Base-by-base conservation (phyloP, 2,888 invertebrate genomes). In the Panzeria rudis region DNA sequence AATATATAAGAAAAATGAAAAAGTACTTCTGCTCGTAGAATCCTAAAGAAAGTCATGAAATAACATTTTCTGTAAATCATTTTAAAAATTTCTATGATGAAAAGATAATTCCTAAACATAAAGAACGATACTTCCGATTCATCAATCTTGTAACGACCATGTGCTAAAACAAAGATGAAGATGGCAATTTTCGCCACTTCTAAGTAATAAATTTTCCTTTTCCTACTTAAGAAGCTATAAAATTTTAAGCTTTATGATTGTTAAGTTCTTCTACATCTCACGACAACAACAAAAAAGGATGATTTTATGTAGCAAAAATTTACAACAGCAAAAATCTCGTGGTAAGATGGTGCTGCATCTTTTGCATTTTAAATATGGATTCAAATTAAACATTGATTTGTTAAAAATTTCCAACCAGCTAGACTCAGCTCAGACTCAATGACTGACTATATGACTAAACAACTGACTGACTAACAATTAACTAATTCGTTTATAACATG, bases 311-410 rank as follows among this genome's bases (percentile, higher is more conserved):
- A 20, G 52, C 11, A 52, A 52, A n/a, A 52, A 11, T 50, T 9
- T 17, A 50, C 20, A 20, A 50, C 6, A 3, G 4, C 11, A 50
- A 4, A 20, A 20, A 50, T 15, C 15, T n/a, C 15, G 5, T 61
- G 11, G 8, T 66, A 3, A 75, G 8, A 23, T 47, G 44, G 0
- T 44, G 44, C 50, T 17, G 44, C 15, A 7, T 20, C 17, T 50
- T 50, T 20, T 35, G 23, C 25, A 7, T 17, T 47, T 44, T 23
- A 68, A 44, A 41, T n/a, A 44, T 44, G 29, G n/a, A 6, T 29
- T 54, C 15, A 69, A 62, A 71, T 71, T 23, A 68, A 56, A 47
- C 32, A 72, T 79, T 72, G 54, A 72, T 79, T 71, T 56, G 54
- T 54, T 15, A 64, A 69, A 29, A 32, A n/a, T 52, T 35, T 8